phyloP scores from a whole-genome alignment of 2,888 invertebrate genomes.

The Heliconius cydno region DNA sequence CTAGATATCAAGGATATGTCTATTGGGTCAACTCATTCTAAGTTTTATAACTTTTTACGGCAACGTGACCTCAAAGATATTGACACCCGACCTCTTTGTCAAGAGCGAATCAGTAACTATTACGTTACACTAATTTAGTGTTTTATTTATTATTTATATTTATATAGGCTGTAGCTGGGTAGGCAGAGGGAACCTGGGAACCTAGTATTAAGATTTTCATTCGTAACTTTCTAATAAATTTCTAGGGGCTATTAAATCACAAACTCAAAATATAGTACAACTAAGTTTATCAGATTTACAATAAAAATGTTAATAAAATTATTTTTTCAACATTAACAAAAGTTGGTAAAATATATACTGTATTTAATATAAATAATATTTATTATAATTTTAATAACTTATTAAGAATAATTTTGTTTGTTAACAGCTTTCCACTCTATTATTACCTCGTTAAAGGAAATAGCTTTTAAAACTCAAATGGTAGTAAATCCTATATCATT shows the following conservation, averaged over 20 bases:
- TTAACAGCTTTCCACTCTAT: neutral
- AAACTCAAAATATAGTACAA: too few relatives aligned
- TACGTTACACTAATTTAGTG: slow-evolving; percentile 7
- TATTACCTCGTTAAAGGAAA: slow-evolving; percentile 22
- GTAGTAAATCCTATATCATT: slow-evolving; percentile 3
- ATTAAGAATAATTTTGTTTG: slow-evolving; percentile 7
- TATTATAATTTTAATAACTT: neutral
- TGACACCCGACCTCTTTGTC: slow-evolving; percentile 21
- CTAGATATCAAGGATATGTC: neutral
- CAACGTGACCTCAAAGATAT: slow-evolving; percentile 14
- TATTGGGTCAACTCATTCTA: slow-evolving; percentile 7
- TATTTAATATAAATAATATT: neutral
- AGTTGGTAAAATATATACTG: neutral
- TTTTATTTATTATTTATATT: neutral
- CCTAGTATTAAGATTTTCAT: too few relatives aligned
- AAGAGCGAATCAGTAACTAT: slow-evolving; percentile 11
- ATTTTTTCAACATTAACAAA: too few relatives aligned
- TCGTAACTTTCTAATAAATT: too few relatives aligned
- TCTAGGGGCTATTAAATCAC: too few relatives aligned
- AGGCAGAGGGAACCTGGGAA: too few relatives aligned
- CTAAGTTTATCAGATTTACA: too few relatives aligned
- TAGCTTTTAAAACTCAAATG: neutral
- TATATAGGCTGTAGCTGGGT: too few relatives aligned
- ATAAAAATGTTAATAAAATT: too few relatives aligned
- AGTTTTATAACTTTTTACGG: slow-evolving; percentile 15